A percentile compares a stretch with the other conserved stretches of the same genome.
These are phyloP conservation scores for Nyctibius bracteatus DNA, from an alignment of 2,113 vertebrate genomes.

Conservation along the genomic window DNA sequence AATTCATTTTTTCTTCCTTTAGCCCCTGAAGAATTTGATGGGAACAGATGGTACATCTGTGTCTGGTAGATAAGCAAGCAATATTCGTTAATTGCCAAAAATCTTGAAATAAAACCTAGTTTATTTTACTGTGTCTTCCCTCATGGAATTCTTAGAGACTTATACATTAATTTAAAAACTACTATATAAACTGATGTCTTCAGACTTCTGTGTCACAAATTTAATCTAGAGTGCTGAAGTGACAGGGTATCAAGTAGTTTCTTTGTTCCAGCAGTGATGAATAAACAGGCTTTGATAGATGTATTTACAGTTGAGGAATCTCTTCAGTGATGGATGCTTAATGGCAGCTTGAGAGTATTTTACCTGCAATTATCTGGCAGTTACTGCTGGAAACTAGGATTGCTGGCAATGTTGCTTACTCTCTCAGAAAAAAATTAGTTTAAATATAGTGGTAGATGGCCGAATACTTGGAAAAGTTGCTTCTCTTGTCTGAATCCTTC, in stretches of 20 bases:
- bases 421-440: neutral
- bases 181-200: neutral
- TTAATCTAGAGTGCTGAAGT: neutral
- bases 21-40: neutral
- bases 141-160: neutral
- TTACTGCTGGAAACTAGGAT: neutral
- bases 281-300: neutral
- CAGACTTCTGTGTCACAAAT: neutral
- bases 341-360: neutral
- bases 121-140: neutral
- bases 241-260: neutral
- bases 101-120: neutral
- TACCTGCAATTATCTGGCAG: neutral
- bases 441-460: neutral
- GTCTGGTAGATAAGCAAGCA: neutral
- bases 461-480: neutral
- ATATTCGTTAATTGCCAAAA: neutral
- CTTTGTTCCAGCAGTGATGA: neutral
- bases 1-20: neutral
- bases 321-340: neutral
- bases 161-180: neutral
- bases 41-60: neutral
- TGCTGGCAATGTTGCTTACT: neutral
- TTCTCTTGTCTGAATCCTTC: neutral
- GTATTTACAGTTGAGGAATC: neutral